Percentiles rank a stretch among this genome's conserved stretches.
These are phyloP conservation scores for Tenthredo notha DNA, from an alignment of 2,888 invertebrate species.

Conservation along the genomic window DNA sequence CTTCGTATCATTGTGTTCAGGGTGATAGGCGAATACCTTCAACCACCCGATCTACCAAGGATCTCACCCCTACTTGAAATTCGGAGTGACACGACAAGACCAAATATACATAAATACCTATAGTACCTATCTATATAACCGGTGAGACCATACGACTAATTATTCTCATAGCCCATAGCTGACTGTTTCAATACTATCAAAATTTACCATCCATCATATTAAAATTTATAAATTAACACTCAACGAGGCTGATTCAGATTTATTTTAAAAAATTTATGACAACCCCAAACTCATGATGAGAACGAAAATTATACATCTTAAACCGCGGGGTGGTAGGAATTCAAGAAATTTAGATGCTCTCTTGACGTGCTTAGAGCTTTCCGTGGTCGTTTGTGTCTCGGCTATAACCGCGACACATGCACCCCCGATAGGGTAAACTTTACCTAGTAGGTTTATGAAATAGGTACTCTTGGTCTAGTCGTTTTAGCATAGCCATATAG, in stretches of 20 bases:
- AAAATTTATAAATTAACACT: not conserved
- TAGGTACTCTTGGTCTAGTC: not conserved
- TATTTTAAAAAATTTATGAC: not conserved
- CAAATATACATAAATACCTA: constrained; percentile 33
- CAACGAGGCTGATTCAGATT: not conserved
- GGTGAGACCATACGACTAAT: not conserved
- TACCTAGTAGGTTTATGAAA: not conserved
- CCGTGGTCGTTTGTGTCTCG: not conserved
- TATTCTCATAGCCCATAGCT: not conserved
- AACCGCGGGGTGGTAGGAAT: constrained; percentile 18
- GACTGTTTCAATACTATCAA: not conserved
- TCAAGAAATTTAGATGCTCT: constrained; percentile 24
- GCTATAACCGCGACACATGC: not conserved
- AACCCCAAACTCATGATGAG: not conserved
- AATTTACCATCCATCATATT: not conserved
- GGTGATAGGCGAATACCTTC: constrained; percentile 48
- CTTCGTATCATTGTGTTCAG: constrained; percentile 48
- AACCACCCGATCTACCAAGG: not conserved
- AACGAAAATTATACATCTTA: constrained; percentile 22
- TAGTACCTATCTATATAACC: not conserved
- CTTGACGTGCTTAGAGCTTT: not conserved
- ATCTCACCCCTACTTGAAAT: constrained; percentile 17
- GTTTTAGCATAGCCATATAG: not conserved
- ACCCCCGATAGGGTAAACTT: not conserved
- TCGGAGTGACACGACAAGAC: constrained; percentile 38